Percentiles rank a stretch among this genome's conserved stretches.
These are phyloP conservation scores for Hippolais icterina DNA, from an alignment of 2,113 vertebrate species.

Conservation along the genomic window DNA sequence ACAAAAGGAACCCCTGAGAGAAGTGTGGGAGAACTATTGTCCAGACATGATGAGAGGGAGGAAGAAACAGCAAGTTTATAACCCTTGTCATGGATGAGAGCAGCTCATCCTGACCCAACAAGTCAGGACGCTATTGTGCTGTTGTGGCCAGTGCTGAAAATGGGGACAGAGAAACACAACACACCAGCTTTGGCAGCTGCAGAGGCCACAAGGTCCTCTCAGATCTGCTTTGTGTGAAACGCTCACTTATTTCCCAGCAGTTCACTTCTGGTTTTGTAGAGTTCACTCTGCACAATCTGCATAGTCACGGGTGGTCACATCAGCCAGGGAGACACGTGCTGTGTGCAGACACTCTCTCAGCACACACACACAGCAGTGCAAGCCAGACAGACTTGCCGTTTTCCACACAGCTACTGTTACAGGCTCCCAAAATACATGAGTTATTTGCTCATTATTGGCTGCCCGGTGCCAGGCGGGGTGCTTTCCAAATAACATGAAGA, in stretches of 20 bases:
- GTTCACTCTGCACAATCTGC: background rate
- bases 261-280: background rate
- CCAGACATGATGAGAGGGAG: background rate
- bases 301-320: background rate
- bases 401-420: constrained; percentile 16
- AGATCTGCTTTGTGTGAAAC: background rate
- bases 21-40: background rate
- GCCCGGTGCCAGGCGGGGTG: background rate
- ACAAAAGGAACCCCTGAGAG: background rate
- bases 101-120: background rate
- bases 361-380: background rate
- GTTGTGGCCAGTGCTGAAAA: background rate
- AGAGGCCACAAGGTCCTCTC: background rate
- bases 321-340: background rate
- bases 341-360: background rate
- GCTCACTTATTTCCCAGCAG: background rate
- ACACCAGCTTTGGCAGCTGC: background rate
- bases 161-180: background rate
- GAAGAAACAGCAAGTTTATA: background rate
- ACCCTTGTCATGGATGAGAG: background rate
- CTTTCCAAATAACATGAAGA: background rate
- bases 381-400: background rate
- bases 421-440: background rate
- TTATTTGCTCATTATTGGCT: constrained; percentile 27
- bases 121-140: background rate